Evolutionary conservation across 1,140 invertebrate species (phyloP), one percentile per base, ranked within the genome.

Genomic region (Solenopsis invicta): DNA sequence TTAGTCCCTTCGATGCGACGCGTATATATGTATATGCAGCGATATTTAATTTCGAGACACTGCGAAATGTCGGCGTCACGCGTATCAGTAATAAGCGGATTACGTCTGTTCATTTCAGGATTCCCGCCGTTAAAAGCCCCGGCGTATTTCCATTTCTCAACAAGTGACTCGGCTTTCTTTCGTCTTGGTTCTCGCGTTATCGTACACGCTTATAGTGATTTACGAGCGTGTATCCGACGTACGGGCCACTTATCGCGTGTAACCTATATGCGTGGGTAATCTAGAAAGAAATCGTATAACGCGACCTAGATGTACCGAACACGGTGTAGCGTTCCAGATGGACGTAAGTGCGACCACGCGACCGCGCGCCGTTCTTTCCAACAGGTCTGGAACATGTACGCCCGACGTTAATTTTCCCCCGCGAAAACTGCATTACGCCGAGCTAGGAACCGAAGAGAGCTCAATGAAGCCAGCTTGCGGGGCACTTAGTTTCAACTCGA

Each of bases 341-440:
- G 48, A 66, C 64, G 24, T 62, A 78, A 90, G 61, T 71, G 75
- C 41, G 29, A 29, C 50, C 64, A 66, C 48, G 41, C 69, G 37
- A 59, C 29, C 34, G 45, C 48, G 29, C 48, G 48, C 48, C 4
- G 52, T 10, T 16, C 9, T 69, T 74, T 69, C 64, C 4, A 45
- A 34, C 34, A 56, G n/a, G 37, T 59, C 87, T 90, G 84, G 54
- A 90, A 88, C 87, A 61, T 88, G 87, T 88, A 80, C 67, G 50
- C 72, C 34, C 75, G 74, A 85, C 87, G 78, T 87, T 91, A 91
- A 91, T 91, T 91, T 72, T 85, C 69, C 62, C n/a, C 45, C 59
- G 48, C 69, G 76, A 72, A 85, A 90, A 84, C 84, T 88, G 59
- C 71, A 75, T 78, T 90, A 86, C 71, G 50, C 29, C 24, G 50